Evolutionary conservation across 2,797 vertebrate genomes (phyloP), one percentile per base, ranked within the genome.

Genomic region (Acridotheres tristis): DNA sequence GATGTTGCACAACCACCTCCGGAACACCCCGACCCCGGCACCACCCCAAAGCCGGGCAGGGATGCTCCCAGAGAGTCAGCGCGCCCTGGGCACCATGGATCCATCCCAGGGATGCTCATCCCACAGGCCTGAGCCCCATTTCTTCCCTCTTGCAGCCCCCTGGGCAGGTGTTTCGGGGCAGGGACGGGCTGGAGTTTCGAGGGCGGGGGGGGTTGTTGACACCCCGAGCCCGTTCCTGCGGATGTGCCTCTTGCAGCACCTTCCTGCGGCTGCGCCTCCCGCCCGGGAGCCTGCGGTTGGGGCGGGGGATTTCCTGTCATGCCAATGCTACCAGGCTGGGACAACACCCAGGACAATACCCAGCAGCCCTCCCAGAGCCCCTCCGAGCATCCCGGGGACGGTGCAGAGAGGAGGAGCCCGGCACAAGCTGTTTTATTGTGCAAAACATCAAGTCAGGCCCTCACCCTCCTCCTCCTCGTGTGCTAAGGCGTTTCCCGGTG

Each of bases 161-260:
- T 7, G 29, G 38, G 2, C 34, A 5, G 54, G 18, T 40, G 54
- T 48, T 81, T 9, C 0, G 18, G 55, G 23, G 69, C 54, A 27
- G 58, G 45, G 29, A 1, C 7, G 25, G n/a, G 53, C 29, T 22
- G 58, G n/a, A 32, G 3, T 58, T 72, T 47, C 17, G 55, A 21
- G 47, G 30, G 25, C 21, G 51, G 58, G 45, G 45, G 30, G 34
- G 19, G 18, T 48, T 89, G 53, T 72, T 53, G 59, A 23, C 53
- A 12, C 59, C 80, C 80, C 73, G 66, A 72, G 47, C 73, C 40
- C 66, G 66, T 90, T 78, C 53, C 80, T 84, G 88, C 88, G 88
- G 88, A 78, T 90, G 88, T 66, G 67, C 55, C 45, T 72, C 73
- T 90, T 90, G 80, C 80, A 96, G 91, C 89, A 89, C 80, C 91